Conservation (phyloP, 2,888 invertebrate species). For the Stegana nigrithorax region DNA sequence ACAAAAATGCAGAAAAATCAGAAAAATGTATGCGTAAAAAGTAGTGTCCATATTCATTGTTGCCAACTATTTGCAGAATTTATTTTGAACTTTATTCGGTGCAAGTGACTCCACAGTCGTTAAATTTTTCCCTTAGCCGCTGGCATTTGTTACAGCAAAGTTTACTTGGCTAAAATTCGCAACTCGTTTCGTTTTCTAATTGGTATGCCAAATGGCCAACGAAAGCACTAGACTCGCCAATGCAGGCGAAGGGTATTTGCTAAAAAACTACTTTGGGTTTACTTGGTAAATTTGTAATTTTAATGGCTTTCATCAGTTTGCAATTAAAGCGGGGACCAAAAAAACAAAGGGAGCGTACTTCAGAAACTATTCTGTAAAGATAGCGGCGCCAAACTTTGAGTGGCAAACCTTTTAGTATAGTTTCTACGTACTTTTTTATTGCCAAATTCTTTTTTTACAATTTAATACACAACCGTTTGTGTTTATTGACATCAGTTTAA, state of each 20-base stretch:
- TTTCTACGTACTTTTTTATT: neutral
- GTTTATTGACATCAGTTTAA: neutral
- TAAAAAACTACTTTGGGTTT: neutral
- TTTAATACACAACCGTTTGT: too few species aligned
- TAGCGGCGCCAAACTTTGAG: constrained; percentile 57
- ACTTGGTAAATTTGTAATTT: constrained; percentile 12
- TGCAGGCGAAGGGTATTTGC: neutral
- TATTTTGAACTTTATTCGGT: constrained; percentile 3
- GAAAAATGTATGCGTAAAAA: too few species aligned
- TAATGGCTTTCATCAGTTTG: constrained; percentile 6
- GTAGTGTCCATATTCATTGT: constrained; percentile 18
- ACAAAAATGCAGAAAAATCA: too few species aligned
- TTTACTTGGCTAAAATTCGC: constrained; percentile 12
- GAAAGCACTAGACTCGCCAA: neutral
- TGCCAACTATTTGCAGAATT: constrained; percentile 7
- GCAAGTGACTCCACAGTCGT: neutral
- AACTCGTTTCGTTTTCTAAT: constrained; percentile 13
- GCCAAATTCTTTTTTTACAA: too few species aligned
- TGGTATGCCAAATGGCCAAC: constrained; percentile 8
- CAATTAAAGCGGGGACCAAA: neutral
- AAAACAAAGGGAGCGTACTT: neutral
- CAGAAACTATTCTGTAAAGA: constrained; percentile 45
- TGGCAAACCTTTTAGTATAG: constrained; percentile 13
- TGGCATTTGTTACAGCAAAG: too few species aligned
- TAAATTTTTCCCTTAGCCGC: too few species aligned